phyloP scores from a whole-genome alignment of 30 jellyfish, hydroid and myxozoan species.

The Morbakka virulenta region DNA sequence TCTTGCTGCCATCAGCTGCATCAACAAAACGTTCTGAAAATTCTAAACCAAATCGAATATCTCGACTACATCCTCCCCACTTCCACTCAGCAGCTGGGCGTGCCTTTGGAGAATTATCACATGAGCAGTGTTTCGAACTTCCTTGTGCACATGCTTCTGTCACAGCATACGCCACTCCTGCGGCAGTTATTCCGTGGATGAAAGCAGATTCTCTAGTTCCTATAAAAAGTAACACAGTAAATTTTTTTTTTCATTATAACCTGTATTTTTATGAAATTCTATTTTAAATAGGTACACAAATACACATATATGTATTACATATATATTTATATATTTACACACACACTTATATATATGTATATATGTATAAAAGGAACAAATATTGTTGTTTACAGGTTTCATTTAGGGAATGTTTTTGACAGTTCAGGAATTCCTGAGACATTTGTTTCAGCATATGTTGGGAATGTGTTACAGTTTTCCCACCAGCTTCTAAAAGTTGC shows the following conservation, averaged over 20 bases:
- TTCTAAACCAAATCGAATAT: slow-evolving; percentile 65
- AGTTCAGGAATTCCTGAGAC: too few species aligned
- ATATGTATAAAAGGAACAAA: too few species aligned
- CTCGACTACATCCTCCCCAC: slow-evolving; percentile 99
- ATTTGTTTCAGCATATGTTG: too few species aligned
- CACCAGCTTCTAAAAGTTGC: too few species aligned
- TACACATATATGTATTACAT: too few species aligned
- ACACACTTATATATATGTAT: too few species aligned
- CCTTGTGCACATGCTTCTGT: slow-evolving; percentile 99
- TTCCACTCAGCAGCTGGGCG: slow-evolving; percentile 78
- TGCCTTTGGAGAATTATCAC: slow-evolving; percentile 47
- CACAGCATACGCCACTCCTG: slow-evolving; percentile 92
- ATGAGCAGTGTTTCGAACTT: slow-evolving; percentile 76
- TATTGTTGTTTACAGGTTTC: too few species aligned
- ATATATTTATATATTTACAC: too few species aligned
- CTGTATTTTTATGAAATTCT: too few species aligned
- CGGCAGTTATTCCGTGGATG: slow-evolving; percentile 94
- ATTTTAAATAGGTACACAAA: too few species aligned
- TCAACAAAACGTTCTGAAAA: slow-evolving; percentile 87
- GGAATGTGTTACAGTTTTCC: too few species aligned
- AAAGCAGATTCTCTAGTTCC: slow-evolving; percentile 97
- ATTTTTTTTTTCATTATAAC: background rate
- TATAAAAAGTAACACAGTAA: slow-evolving; percentile 4
- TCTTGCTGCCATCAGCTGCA: slow-evolving; percentile 50
- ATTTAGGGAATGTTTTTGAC: too few species aligned